phyloP scores from a whole-genome alignment of 2,797 vertebrate species.

The Enteromius paludinosus region DNA sequence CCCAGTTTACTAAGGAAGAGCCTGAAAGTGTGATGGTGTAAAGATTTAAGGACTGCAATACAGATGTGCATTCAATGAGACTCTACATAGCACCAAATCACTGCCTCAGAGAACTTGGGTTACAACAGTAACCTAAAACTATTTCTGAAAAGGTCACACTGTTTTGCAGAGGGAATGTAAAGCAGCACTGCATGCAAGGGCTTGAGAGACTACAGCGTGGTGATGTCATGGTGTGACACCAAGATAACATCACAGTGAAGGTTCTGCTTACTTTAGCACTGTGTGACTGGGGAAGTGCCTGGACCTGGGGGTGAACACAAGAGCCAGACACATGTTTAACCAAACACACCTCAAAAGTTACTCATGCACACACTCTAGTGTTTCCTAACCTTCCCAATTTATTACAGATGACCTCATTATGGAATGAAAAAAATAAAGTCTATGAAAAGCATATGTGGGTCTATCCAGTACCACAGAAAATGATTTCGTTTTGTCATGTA shows the following conservation, averaged over 20 bases:
- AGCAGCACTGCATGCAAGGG: slow-evolving; percentile 22
- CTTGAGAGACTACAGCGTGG: neutral
- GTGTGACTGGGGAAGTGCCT: slow-evolving; percentile 48
- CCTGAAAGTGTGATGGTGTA: neutral
- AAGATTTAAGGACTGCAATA: neutral
- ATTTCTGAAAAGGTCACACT: slow-evolving; percentile 12
- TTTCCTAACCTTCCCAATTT: neutral
- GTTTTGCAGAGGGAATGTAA: slow-evolving; percentile 30
- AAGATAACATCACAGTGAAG: slow-evolving; percentile 6
- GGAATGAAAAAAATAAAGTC: neutral
- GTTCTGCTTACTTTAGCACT: slow-evolving; percentile 57
- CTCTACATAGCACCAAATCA: neutral
- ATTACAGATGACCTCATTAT: neutral
- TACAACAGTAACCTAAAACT: slow-evolving; percentile 4
- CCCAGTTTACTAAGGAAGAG: neutral
- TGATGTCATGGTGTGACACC: neutral
- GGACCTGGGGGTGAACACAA: slow-evolving; percentile 47
- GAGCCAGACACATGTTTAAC: slow-evolving; percentile 8
- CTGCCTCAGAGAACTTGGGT: neutral
- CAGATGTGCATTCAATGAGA: neutral
- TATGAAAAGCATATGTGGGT: neutral
- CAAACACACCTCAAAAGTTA: slow-evolving; percentile 1
- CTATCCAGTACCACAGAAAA: neutral
- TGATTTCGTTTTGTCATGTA: neutral
- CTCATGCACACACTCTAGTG: neutral